Conservation (phyloP, 1,140 invertebrate genomes). For the Drosophila biarmipes region DNA sequence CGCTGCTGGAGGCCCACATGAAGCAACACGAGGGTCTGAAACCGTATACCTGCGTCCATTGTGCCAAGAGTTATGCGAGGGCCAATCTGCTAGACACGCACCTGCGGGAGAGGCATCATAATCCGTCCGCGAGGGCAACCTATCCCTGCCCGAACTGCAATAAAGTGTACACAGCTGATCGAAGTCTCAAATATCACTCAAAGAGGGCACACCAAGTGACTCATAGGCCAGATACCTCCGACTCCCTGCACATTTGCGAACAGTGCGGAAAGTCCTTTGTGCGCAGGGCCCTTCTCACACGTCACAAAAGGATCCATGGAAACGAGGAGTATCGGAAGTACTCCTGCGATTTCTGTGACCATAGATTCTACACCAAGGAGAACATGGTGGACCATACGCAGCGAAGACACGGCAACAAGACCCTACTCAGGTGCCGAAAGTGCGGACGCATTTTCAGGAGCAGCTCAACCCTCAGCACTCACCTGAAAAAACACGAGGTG, state of each 20-base stretch:
- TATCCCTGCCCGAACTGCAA: constrained; percentile 49
- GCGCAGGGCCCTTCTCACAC: constrained; percentile 47
- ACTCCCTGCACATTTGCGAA: constrained; percentile 44
- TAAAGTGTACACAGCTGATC: constrained; percentile 57
- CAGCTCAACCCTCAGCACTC: constrained; percentile 9
- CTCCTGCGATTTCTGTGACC: constrained; percentile 33
- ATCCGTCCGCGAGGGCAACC: constrained; percentile 4
- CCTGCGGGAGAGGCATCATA: constrained; percentile 42
- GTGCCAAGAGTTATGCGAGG: constrained; percentile 49
- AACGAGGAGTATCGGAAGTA: constrained; percentile 25
- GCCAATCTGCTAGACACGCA: constrained; percentile 43
- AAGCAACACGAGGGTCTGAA: constrained; percentile 54
- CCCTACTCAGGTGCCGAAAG: constrained; percentile 37
- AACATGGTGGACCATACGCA: constrained; percentile 57
- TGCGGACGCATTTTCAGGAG: constrained; percentile 47
- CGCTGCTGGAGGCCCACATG: constrained; percentile 63
- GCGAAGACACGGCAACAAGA: constrained; percentile 31
- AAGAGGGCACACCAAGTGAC: constrained; percentile 28
- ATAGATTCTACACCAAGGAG: constrained; percentile 62
- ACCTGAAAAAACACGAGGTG: constrained; percentile 21
- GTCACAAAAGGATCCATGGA: constrained; percentile 53
- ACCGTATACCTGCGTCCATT: constrained; percentile 57
- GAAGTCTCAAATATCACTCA: constrained; percentile 68
- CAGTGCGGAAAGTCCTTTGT: constrained; percentile 59
- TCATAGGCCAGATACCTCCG: neutral